Evolutionary conservation across 2,113 vertebrate genomes (phyloP), one percentile per base, ranked within the genome.

Genomic region (Turnix velox): DNA sequence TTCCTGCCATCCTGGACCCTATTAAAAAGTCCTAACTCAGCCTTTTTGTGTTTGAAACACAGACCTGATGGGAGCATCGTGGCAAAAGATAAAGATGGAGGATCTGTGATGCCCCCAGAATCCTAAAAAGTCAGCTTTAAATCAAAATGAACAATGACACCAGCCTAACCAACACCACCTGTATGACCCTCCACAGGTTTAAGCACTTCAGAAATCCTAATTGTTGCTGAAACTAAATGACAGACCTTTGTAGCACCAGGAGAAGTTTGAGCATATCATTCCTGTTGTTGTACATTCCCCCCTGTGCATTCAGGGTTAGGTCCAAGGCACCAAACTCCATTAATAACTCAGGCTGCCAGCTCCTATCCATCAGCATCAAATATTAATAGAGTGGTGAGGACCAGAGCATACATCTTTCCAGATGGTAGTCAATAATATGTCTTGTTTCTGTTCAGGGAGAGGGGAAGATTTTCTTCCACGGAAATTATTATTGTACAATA

Each of bases 331-430:
- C 84, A 85, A 96, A 87, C 79, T 46, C 81, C 95, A 93, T 90
- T 94, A 96, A 95, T 94, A 96, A 96, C 94, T 39, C 87, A 59
- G 73, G 35, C 81, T 93, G 87, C 91, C 91, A 95, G 92, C 81
- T 96, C 82, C 43, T 94, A 96, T 94, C 95, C 91, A 92, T 96
- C 95, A 95, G 94, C 93, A 96, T 96, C 91, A 96, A 95, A 95
- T 96, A 96, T 96, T 96, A 95, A 95, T 93, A 83, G 93, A 94
- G 95, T 96, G 71, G 3, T 0, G 22, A 92, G 89, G 75, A 75
- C 84, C 74, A 67, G 59, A 69, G 65, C 96, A 94, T 96, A 67
- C 78, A 89, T 96, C 95, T 96, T 90, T 58, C 7, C 4, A 2
- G 69, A 73, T 87, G 94, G 81, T 89, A 94, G 91, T 96, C 95